These are phyloP conservation scores for Eurosta solidaginis DNA, from an alignment of 1,140 invertebrate species.

Conservation along the genomic window DNA sequence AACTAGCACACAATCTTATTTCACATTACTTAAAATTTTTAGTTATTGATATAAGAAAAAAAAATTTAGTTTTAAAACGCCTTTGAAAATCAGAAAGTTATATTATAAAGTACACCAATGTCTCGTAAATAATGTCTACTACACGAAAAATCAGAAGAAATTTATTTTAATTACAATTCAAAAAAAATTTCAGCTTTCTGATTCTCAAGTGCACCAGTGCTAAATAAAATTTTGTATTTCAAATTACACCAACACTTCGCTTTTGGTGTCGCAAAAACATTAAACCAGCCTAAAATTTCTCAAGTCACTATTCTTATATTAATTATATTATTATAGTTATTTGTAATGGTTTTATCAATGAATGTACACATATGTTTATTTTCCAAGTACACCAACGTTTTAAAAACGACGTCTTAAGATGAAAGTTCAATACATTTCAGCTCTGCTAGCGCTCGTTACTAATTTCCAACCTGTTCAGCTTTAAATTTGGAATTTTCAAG, in stretches of 20 bases:
- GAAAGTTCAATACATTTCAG: not conserved
- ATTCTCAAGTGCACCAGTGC: too few relatives aligned
- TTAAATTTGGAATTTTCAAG: not conserved
- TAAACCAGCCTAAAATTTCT: not conserved
- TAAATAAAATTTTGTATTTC: not conserved
- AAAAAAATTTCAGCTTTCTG: too few relatives aligned
- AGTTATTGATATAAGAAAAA: not conserved
- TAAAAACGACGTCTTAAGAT: not conserved
- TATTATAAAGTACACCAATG: not conserved
- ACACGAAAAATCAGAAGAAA: too few relatives aligned
- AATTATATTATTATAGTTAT: too few relatives aligned
- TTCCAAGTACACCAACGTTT: not conserved
- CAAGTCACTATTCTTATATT: not conserved
- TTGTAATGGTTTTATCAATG: too few relatives aligned
- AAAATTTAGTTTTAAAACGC: not conserved
- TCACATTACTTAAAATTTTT: not conserved
- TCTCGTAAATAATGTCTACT: not conserved
- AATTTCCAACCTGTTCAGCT: not conserved
- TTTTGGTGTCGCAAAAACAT: not conserved
- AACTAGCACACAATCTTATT: not conserved
- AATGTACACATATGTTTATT: too few relatives aligned
- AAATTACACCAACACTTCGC: not conserved
- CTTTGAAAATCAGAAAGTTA: too few relatives aligned
- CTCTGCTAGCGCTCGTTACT: not conserved
- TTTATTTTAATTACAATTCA: too few relatives aligned